These are phyloP conservation scores for Scylla paramamosain DNA, from an alignment of 1,140 invertebrate species.

Conservation along the genomic window DNA sequence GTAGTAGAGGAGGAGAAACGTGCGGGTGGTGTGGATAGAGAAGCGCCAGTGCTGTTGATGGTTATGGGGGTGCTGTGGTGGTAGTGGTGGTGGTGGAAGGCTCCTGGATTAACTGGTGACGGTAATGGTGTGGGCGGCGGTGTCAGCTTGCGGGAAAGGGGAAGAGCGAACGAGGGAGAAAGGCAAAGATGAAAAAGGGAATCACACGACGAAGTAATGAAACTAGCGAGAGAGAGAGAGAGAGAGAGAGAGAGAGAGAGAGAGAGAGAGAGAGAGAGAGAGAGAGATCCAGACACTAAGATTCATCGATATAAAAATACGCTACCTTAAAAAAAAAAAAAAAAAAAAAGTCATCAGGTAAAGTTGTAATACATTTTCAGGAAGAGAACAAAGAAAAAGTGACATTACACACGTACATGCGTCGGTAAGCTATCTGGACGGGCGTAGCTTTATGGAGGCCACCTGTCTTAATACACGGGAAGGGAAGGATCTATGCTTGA, in stretches of 20 bases:
- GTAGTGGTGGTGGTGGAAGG: not conserved
- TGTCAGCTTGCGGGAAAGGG: not conserved
- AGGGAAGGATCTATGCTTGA: not conserved
- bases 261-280: not conserved
- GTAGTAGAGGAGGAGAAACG: not conserved
- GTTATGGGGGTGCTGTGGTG: not conserved
- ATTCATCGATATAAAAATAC: too few relatives aligned
- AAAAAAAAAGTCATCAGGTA: too few relatives aligned
- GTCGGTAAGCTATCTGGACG: not conserved
- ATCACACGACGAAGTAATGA: not conserved
- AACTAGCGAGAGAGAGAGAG: not conserved
- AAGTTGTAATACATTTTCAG: too few relatives aligned
- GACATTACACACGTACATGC: too few relatives aligned
- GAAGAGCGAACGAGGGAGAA: not conserved
- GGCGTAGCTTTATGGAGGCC: not conserved
- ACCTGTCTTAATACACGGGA: not conserved
- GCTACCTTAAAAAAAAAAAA: too few relatives aligned
- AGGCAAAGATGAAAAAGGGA: not conserved
- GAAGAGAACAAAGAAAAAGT: too few relatives aligned
- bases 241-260: constrained; percentile 20
- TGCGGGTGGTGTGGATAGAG: not conserved
- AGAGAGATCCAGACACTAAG: too few relatives aligned
- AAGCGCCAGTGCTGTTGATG: not conserved
- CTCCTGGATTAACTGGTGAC: not conserved
- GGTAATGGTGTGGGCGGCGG: not conserved